Evolutionary conservation across 2,888 invertebrate species (phyloP), one percentile per base, ranked within the genome.

Genomic region (Bibio marci): DNA sequence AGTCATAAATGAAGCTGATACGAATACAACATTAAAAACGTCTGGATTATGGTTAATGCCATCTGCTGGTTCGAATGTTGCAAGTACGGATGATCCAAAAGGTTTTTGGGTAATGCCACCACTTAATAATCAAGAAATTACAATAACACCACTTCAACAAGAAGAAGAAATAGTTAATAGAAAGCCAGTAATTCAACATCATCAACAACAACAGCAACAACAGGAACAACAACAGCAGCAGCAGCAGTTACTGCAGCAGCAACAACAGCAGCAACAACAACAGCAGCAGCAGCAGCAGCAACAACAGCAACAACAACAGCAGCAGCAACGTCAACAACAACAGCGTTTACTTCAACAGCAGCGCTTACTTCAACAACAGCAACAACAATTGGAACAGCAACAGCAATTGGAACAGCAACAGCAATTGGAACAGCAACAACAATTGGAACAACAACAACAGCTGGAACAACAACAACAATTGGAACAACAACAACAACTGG

Each of bases 151-250:
- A 15, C 31, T 3, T 4, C 31, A 31, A 15, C 8, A 7, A 7
- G 19, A 3, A 7, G 33, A 4, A 4, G 19, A 17, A 33, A 17
- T 11, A 17, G 19, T 18, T 17, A 17, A 13, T 33, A 11, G 17
- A 19, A 14, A 8, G 6, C 3, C 11, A 4, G 12, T 6, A 6
- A 6, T 18, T 7, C 17, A 41, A 35, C 13, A 38, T 19, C 14
- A 38, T n/a, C n/a, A 31, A 15, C 15, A 35, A 30, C 17, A 19
- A 2, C 28, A 28, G 7, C 25, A 17, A 30, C 22, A 18, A 38
- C 11, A 31, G 4, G 41, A 36, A 14, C 18, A 38, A 37, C 37
- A 44, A 41, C 49, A 44, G 40, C 47, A 34, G 39, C 12, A 19
- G 8, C 35, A 38, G 34, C 13, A n/a, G 4, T 4, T 7, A 28